Percentiles rank a stretch among this genome's conserved stretches.
These are phyloP conservation scores for Papilio polyxenes DNA, from an alignment of 1,140 invertebrate species.

Conservation along the genomic window DNA sequence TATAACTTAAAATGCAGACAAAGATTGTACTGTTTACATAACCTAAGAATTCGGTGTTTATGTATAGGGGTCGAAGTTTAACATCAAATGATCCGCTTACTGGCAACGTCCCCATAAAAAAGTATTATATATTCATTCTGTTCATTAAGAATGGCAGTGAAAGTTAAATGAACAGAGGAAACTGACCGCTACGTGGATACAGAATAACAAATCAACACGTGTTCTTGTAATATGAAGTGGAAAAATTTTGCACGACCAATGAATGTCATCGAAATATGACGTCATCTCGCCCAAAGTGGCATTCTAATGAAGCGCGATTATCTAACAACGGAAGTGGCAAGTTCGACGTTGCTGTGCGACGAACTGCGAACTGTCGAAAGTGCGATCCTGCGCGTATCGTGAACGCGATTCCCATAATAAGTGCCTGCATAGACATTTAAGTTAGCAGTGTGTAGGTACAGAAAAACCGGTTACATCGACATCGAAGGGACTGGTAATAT, in stretches of 20 bases:
- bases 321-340: slow-evolving; percentile 55
- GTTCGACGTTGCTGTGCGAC: slow-evolving; percentile 43
- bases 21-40: not conserved
- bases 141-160: slow-evolving; percentile 13
- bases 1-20: too few relatives aligned
- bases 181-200: not conserved
- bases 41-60: not conserved
- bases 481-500: too few relatives aligned
- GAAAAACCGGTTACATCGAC: too few relatives aligned
- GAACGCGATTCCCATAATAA: slow-evolving; percentile 48
- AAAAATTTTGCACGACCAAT: slow-evolving; percentile 28
- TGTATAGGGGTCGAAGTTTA: not conserved
- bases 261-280: slow-evolving; percentile 38
- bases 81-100: not conserved
- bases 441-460: too few relatives aligned
- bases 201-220: slow-evolving; percentile 8
- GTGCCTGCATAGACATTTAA: slow-evolving; percentile 4
- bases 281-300: slow-evolving; percentile 34
- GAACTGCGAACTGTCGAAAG: slow-evolving; percentile 46
- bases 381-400: slow-evolving; percentile 46
- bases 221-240: slow-evolving; percentile 26
- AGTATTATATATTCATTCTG: not conserved
- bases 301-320: slow-evolving; percentile 41
- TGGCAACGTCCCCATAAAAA: not conserved
- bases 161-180: slow-evolving; percentile 9